These are phyloP conservation scores for Drosophila pseudotalamancana DNA, from an alignment of 2,888 invertebrate species.

Conservation along the genomic window DNA sequence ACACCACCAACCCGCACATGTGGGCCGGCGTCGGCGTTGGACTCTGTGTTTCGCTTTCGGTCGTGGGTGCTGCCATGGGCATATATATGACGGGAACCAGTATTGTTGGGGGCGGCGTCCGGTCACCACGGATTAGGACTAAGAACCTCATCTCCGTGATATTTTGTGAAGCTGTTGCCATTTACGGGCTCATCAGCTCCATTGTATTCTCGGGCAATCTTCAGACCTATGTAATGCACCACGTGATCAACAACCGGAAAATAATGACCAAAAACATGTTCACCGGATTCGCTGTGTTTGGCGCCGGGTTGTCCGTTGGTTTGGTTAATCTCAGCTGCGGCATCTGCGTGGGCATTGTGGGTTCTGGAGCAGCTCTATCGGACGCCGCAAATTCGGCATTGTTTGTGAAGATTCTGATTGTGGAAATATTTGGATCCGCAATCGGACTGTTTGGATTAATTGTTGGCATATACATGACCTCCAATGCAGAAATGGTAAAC, in stretches of 20 bases:
- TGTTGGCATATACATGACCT: constrained; percentile 97
- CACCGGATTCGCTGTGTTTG: constrained; percentile 97
- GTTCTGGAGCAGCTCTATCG: constrained; percentile 98
- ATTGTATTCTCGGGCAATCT: constrained; percentile 96
- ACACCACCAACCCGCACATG: constrained; percentile 96
- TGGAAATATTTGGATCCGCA: constrained; percentile 99
- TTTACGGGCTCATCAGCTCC: constrained; percentile 99
- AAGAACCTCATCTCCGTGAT: constrained; percentile 99
- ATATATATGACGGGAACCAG: constrained; percentile 98
- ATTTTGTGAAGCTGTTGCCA: constrained; percentile 99
- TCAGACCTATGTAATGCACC: constrained; percentile 83
- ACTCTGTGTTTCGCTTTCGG: constrained; percentile 96
- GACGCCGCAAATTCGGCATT: constrained; percentile 98
- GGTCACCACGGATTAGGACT: constrained; percentile 98
- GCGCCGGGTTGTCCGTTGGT: constrained; percentile 97
- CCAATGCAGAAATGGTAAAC: constrained; percentile 90
- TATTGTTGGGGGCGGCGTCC: constrained; percentile 98
- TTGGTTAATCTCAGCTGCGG: constrained; percentile 96
- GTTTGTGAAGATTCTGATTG: constrained; percentile 99
- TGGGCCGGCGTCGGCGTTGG: constrained; percentile 98
- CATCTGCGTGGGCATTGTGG: constrained; percentile 97
- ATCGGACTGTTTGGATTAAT: constrained; percentile 99
- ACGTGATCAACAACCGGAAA: constrained; percentile 49
- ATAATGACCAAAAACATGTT: constrained; percentile 89
- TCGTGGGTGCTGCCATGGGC: constrained; percentile 98